A percentile compares a stretch with the other conserved stretches of the same genome.
Evolutionary conservation across 1,140 invertebrate species (phyloP).

Genomic region (Philopotamus ludificatus): DNA sequence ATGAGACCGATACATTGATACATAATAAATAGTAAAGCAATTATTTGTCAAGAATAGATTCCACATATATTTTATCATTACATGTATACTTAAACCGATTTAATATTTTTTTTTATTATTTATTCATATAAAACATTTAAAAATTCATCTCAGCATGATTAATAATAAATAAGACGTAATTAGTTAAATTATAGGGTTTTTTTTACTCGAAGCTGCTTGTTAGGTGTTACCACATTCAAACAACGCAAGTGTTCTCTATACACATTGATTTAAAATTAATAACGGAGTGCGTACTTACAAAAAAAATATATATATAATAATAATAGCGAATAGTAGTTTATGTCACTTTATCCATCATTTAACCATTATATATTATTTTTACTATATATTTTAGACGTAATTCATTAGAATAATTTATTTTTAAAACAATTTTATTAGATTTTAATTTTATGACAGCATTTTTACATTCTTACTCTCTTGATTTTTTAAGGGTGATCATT

Average conservation of each 20-base stretch:
- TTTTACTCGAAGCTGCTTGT: neutral
- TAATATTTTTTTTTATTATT: too few relatives aligned
- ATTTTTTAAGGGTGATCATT: conserved; percentile 26
- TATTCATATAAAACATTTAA: too few relatives aligned
- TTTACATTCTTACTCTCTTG: conserved; percentile 28
- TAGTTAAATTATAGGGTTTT: too few relatives aligned
- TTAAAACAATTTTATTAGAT: conserved; percentile 39
- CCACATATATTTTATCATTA: too few relatives aligned
- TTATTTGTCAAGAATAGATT: too few relatives aligned
- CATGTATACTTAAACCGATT: too few relatives aligned
- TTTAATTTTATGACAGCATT: conserved; percentile 37
- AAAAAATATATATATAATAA: conserved; percentile 1
- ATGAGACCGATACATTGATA: too few relatives aligned
- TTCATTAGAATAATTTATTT: conserved; percentile 42
- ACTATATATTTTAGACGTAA: conserved; percentile 40
- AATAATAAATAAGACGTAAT: too few relatives aligned
- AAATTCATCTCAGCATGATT: too few relatives aligned
- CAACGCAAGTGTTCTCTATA: neutral
- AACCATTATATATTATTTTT: conserved; percentile 41
- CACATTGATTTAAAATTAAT: neutral
- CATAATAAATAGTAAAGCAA: too few relatives aligned
- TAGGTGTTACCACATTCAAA: conserved; percentile 2
- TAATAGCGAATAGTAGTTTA: too few relatives aligned
- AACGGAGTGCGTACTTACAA: neutral
- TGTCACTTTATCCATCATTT: conserved; percentile 39